Percentiles rank a stretch among this genome's conserved stretches.
Conservation (phyloP, 2,888 invertebrate genomes). For the Melanargia galathea region DNA sequence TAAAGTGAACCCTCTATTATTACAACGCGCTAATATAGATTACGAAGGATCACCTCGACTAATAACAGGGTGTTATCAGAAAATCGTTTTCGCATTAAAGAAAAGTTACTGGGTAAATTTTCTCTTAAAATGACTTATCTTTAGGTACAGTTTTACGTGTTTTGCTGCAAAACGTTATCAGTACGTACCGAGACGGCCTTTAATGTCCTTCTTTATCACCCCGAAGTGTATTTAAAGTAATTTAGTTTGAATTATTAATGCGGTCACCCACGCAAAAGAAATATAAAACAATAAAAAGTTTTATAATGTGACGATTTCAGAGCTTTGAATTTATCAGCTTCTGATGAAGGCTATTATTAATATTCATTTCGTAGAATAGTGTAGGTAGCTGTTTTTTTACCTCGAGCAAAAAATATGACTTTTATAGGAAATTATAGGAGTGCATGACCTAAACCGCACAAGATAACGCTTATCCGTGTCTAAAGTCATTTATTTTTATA, state of each 20-base stretch:
- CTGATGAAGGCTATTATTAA: constrained; percentile 11
- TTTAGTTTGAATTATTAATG: constrained; percentile 62
- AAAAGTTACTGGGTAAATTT: constrained; percentile 68
- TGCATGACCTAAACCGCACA: too few relatives aligned
- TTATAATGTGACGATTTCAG: constrained; percentile 43
- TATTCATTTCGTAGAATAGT: neutral
- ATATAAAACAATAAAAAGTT: constrained; percentile 56
- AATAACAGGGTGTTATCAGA: constrained; percentile 71
- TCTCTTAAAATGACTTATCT: constrained; percentile 65
- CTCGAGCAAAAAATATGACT: neutral
- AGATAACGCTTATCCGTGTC: too few relatives aligned
- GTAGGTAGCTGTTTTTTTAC: neutral
- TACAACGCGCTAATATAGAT: constrained; percentile 42
- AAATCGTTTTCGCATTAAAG: constrained; percentile 66
- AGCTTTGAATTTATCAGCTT: constrained; percentile 12
- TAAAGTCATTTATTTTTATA: too few relatives aligned
- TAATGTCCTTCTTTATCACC: constrained; percentile 62
- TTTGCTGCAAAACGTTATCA: constrained; percentile 67
- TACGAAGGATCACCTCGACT: constrained; percentile 57
- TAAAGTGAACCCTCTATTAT: neutral
- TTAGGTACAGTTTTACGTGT: constrained; percentile 73
- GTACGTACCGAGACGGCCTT: constrained; percentile 60
- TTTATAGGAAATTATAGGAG: too few relatives aligned
- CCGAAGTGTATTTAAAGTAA: constrained; percentile 62
- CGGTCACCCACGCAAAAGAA: constrained; percentile 50